Percentiles rank a stretch among this genome's conserved stretches.
phyloP scores from a whole-genome alignment of 1,140 invertebrate genomes.

The Drosophila nigromelanica region DNA sequence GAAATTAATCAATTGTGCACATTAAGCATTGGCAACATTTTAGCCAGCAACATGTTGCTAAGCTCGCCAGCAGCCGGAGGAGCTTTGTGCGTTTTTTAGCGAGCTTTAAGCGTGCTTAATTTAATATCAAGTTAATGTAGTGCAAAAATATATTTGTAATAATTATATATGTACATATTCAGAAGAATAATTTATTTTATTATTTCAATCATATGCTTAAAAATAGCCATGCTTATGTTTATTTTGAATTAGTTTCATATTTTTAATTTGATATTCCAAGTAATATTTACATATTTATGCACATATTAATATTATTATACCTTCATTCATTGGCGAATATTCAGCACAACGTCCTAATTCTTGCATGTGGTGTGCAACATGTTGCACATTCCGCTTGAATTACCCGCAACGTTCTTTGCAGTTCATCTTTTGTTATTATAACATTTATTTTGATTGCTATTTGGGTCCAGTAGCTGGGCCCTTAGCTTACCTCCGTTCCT shows the following conservation, averaged over 20 bases:
- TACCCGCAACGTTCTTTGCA: slow-evolving; percentile 3
- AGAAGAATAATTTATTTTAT: background rate
- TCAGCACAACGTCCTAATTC: no score
- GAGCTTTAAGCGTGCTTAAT: no score
- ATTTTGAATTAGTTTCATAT: no score
- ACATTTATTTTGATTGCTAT: slow-evolving; percentile 41
- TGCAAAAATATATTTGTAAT: background rate
- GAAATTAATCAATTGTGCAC: slow-evolving; percentile 20
- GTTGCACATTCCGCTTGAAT: slow-evolving; percentile 12
- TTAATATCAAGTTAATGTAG: no score
- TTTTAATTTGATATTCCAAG: background rate
- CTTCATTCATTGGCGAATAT: no score
- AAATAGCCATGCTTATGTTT: background rate
- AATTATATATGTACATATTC: no score
- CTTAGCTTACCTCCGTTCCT: background rate
- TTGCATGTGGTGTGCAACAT: slow-evolving; percentile 7
- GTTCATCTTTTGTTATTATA: slow-evolving; percentile 19
- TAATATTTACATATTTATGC: background rate
- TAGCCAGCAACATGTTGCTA: slow-evolving; percentile 10
- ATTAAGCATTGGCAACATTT: slow-evolving; percentile 16
- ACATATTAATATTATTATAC: background rate
- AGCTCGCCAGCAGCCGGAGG: background rate
- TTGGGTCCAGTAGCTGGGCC: slow-evolving; percentile 19
- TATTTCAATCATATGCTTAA: background rate
- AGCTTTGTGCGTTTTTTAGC: no score